Conservation (phyloP, 2,797 vertebrate genomes). For the Sciurus carolinensis region DNA sequence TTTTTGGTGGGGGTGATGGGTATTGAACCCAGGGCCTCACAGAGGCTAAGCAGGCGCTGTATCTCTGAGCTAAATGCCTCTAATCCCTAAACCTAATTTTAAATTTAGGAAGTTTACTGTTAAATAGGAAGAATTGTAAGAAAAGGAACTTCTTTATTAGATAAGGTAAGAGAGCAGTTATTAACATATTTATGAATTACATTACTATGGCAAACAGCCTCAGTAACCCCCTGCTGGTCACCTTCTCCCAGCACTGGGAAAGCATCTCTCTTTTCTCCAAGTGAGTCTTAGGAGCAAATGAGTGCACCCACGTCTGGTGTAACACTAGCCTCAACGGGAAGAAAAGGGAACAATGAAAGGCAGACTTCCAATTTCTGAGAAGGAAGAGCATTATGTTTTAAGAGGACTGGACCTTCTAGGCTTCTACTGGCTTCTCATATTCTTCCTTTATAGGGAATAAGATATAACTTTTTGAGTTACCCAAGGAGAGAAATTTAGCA, state of each 20-base stretch:
- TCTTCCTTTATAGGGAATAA: background rate
- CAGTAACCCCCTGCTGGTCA: background rate
- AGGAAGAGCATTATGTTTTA: background rate
- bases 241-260: background rate
- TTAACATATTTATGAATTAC: background rate
- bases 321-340: background rate
- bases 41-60: background rate
- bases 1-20: no score
- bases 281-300: background rate
- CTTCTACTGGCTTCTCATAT: background rate
- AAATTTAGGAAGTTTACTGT: slow-evolving; percentile 15
- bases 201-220: background rate
- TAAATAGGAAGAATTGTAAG: background rate
- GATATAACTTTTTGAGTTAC: background rate
- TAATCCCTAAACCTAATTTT: slow-evolving; percentile 3
- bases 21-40: background rate
- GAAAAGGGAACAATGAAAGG: background rate
- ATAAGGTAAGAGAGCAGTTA: background rate
- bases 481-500: background rate
- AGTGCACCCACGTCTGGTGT: background rate
- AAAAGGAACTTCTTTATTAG: slow-evolving; percentile 5
- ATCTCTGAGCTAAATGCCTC: background rate
- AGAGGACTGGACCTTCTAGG: background rate
- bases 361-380: background rate
- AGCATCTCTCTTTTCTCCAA: background rate